A percentile compares a stretch with the other conserved stretches of the same genome.
Evolutionary conservation across 2,797 vertebrate species (phyloP).

Genomic region (Propithecus deckenii): DNA sequence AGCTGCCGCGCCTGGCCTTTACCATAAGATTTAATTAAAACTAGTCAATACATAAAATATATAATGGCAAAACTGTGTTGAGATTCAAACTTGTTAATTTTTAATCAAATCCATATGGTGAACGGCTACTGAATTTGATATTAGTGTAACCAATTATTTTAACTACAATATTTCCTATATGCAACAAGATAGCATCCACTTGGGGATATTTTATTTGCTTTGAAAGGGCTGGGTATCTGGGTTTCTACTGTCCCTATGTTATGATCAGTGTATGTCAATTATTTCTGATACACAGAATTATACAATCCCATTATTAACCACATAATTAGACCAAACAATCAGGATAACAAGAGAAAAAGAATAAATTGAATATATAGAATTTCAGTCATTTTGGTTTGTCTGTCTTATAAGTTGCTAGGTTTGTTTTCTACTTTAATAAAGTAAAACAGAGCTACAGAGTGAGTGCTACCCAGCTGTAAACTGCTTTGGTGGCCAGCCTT

Average conservation of each 20-base stretch:
- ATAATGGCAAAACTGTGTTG: background rate
- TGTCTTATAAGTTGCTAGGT: background rate
- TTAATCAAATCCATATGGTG: background rate
- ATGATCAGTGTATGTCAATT: background rate
- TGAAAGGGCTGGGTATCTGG: background rate
- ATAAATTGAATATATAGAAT: background rate
- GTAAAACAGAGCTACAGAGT: background rate
- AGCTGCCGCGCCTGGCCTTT: too few species aligned
- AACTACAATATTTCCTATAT: background rate
- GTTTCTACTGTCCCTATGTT: background rate
- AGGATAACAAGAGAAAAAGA: slow-evolving; percentile 10
- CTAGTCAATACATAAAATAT: background rate
- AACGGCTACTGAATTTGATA: background rate
- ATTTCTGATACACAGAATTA: background rate
- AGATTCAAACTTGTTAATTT: background rate
- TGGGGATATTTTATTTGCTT: background rate
- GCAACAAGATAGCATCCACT: background rate
- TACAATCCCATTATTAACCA: slow-evolving; percentile 15
- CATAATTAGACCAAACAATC: background rate
- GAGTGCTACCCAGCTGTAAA: background rate
- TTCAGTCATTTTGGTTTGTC: background rate
- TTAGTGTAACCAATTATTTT: background rate
- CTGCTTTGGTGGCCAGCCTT: background rate
- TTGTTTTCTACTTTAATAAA: background rate
- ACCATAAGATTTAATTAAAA: background rate